Conservation (phyloP, 2,797 vertebrate species). For the Syngnathus rostellatus region DNA sequence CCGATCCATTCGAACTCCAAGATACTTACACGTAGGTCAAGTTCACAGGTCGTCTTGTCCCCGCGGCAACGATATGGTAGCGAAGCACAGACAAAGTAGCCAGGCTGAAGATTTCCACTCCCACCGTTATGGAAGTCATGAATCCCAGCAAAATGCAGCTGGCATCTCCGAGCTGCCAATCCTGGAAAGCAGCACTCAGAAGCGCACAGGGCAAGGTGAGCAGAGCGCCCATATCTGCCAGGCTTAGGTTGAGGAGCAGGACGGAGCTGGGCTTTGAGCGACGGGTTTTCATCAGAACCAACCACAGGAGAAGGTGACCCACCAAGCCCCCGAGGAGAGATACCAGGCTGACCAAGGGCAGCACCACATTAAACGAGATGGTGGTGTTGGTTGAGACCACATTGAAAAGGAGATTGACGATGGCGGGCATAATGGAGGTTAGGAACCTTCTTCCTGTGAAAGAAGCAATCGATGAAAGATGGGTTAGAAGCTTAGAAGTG, state of each 20-base stretch:
- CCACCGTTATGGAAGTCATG: constrained; percentile 62
- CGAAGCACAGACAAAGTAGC: constrained; percentile 57
- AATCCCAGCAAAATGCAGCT: constrained; percentile 63
- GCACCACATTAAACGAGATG: constrained; percentile 59
- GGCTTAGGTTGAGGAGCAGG: constrained; percentile 66
- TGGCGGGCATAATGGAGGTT: constrained; percentile 52
- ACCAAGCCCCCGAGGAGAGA: constrained; percentile 58
- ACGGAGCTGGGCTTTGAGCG: constrained; percentile 57
- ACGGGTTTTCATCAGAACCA: constrained; percentile 57
- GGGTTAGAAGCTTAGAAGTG: too few relatives aligned
- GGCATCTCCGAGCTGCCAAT: constrained; percentile 57
- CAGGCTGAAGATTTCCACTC: constrained; percentile 65
- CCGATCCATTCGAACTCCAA: too few relatives aligned
- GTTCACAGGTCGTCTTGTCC: constrained; percentile 31
- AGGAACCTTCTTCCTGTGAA: not conserved
- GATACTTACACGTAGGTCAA: constrained; percentile 55
- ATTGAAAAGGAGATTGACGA: constrained; percentile 67
- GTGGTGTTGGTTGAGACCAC: constrained; percentile 66
- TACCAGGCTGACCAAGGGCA: constrained; percentile 60
- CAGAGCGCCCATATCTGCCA: constrained; percentile 59
- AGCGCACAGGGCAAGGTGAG: constrained; percentile 63
- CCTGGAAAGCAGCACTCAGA: constrained; percentile 53
- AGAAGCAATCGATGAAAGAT: not conserved
- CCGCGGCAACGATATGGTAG: constrained; percentile 52
- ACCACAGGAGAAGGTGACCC: constrained; percentile 62